phyloP scores from a whole-genome alignment of 2,888 invertebrate genomes.

The Leucophora obtusa region DNA sequence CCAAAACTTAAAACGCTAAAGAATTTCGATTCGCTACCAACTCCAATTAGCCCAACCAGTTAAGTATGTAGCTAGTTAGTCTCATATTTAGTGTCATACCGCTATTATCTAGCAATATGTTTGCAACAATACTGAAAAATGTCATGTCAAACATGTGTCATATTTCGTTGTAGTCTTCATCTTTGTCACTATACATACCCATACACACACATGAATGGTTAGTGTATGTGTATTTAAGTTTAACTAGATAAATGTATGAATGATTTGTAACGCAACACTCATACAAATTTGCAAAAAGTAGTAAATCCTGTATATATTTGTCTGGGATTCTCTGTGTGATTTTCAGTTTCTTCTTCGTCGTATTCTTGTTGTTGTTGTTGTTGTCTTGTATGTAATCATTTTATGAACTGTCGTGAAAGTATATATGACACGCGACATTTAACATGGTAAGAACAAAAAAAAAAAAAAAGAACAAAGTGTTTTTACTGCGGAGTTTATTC shows the following conservation, averaged over 20 bases:
- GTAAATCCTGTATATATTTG: conserved; percentile 25
- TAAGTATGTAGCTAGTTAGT: not conserved
- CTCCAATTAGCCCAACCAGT: not conserved
- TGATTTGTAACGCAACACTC: not conserved
- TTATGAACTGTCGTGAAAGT: conserved; percentile 53
- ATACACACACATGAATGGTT: not conserved
- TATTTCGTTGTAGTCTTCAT: conserved; percentile 39
- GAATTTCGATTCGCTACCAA: not conserved
- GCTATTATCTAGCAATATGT: conserved; percentile 21
- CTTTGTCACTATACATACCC: conserved; percentile 1
- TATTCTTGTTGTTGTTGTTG: not conserved
- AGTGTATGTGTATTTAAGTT: not conserved
- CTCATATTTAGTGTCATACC: not conserved
- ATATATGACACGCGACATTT: conserved; percentile 57
- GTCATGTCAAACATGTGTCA: conserved; percentile 47
- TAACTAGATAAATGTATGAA: conserved; percentile 1
- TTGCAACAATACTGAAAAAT: conserved; percentile 33
- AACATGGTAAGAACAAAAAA: conserved; percentile 35
- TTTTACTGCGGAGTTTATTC: conserved; percentile 27
- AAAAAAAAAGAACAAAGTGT: conserved; percentile 17
- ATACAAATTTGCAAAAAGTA: not conserved
- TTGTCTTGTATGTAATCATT: conserved; percentile 36
- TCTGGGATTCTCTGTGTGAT: conserved; percentile 36
- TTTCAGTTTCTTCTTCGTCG: conserved; percentile 19
- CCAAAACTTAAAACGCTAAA: too few relatives aligned